Conservation (phyloP, 2,888 invertebrate species). For the Linyphia triangularis region DNA sequence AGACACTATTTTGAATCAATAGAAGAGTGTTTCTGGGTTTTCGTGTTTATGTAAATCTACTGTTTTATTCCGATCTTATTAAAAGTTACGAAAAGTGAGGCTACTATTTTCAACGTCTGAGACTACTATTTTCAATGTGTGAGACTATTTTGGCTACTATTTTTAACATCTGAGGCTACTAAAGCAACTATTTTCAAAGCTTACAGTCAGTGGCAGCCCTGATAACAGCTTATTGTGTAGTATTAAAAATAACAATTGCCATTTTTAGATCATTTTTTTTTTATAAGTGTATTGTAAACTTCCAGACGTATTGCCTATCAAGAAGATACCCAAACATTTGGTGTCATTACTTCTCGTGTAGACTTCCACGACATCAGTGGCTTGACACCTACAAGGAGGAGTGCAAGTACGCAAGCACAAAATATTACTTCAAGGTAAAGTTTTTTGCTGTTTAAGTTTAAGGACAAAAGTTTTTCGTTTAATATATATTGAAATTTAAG, state of each 20-base stretch:
- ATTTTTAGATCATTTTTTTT: not conserved
- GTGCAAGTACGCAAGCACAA: conserved; percentile 89
- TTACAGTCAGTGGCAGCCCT: too few species aligned
- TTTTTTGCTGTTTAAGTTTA: not conserved
- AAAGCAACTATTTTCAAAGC: too few species aligned
- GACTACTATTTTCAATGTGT: too few species aligned
- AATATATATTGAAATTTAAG: too few species aligned
- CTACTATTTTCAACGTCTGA: too few species aligned
- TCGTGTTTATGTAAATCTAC: too few species aligned
- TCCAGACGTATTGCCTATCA: conserved; percentile 93
- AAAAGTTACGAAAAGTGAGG: too few species aligned
- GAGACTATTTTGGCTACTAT: too few species aligned
- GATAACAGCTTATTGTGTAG: not conserved
- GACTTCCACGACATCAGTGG: conserved; percentile 91
- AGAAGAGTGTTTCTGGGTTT: too few species aligned
- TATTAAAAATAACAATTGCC: not conserved
- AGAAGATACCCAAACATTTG: conserved; percentile 95
- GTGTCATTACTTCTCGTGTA: conserved; percentile 92
- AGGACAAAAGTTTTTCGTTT: not conserved
- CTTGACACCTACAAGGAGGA: conserved; percentile 84
- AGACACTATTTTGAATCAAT: too few species aligned
- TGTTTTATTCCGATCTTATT: too few species aligned
- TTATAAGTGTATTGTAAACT: not conserved
- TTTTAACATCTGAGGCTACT: too few species aligned
- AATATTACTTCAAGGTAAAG: conserved; percentile 81